Conservation (phyloP, 2,797 vertebrate genomes). For the Buceros bicornis region DNA sequence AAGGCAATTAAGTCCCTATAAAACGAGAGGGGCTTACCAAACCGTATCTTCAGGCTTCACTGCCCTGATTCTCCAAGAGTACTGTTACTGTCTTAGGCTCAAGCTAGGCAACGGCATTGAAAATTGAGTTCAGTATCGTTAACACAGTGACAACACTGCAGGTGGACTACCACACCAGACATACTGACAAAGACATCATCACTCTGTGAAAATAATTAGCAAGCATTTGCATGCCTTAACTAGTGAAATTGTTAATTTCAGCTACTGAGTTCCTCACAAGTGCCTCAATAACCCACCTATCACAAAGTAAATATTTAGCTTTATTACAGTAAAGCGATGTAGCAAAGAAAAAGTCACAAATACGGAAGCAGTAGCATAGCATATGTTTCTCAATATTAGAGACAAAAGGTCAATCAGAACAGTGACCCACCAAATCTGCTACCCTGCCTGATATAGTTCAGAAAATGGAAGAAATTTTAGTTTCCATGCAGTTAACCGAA, state of each 20-base stretch:
- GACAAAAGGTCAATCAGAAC: not conserved
- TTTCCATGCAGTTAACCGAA: not conserved
- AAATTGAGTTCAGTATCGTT: not conserved
- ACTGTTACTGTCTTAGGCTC: not conserved
- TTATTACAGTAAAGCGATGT: not conserved
- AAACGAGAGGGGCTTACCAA: not conserved
- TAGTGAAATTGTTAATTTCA: not conserved
- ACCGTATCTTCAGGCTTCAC: not conserved
- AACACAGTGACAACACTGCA: not conserved
- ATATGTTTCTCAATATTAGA: not conserved
- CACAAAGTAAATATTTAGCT: not conserved
- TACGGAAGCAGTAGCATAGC: not conserved
- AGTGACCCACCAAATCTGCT: not conserved
- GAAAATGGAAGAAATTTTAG: not conserved
- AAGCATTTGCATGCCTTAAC: not conserved
- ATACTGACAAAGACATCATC: not conserved
- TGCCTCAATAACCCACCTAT: not conserved
- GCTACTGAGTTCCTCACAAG: not conserved
- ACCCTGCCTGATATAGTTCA: not conserved
- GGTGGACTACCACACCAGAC: not conserved
- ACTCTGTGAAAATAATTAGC: not conserved
- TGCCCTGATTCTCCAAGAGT: not conserved
- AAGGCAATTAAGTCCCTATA: not conserved
- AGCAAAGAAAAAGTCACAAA: not conserved
- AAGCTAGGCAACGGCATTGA: not conserved